Evolutionary conservation across 1,140 invertebrate genomes (phyloP).

Genomic region (Cyphomyrmex costatus): DNA sequence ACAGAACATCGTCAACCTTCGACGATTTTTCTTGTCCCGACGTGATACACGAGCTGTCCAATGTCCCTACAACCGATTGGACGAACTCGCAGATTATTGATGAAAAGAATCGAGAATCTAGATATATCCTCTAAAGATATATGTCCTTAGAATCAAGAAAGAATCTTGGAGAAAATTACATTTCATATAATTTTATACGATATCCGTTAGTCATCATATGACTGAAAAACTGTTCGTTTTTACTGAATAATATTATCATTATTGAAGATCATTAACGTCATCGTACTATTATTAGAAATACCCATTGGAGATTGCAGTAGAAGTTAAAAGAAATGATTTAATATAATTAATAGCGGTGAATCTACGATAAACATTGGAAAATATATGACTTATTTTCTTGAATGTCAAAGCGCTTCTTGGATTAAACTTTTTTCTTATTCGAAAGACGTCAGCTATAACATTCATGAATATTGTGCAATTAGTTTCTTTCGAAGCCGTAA

Average conservation of each 20-base stretch:
- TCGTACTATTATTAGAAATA: not conserved
- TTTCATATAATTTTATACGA: not conserved
- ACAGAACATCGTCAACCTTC: conserved; percentile 61
- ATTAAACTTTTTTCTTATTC: not conserved
- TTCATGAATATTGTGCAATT: not conserved
- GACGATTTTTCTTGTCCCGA: conserved; percentile 59
- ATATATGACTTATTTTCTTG: not conserved
- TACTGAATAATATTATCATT: conserved; percentile 3
- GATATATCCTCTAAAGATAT: not conserved
- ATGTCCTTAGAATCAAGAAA: not conserved
- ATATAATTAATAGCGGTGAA: not conserved
- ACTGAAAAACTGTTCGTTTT: not conserved
- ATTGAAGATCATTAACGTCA: not conserved
- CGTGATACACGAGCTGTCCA: conserved; percentile 38
- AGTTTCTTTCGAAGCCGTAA: conserved; percentile 12
- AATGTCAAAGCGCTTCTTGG: not conserved
- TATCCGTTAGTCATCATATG: not conserved
- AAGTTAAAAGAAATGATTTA: not conserved
- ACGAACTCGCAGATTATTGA: conserved; percentile 23
- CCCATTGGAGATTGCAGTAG: not conserved
- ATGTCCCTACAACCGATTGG: not conserved
- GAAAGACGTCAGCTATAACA: not conserved
- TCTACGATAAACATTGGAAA: not conserved
- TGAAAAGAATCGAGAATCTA: not conserved
- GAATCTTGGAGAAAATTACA: not conserved